Evolutionary conservation across 2,888 invertebrate species (phyloP).

Genomic region (Philereme vetulata): DNA sequence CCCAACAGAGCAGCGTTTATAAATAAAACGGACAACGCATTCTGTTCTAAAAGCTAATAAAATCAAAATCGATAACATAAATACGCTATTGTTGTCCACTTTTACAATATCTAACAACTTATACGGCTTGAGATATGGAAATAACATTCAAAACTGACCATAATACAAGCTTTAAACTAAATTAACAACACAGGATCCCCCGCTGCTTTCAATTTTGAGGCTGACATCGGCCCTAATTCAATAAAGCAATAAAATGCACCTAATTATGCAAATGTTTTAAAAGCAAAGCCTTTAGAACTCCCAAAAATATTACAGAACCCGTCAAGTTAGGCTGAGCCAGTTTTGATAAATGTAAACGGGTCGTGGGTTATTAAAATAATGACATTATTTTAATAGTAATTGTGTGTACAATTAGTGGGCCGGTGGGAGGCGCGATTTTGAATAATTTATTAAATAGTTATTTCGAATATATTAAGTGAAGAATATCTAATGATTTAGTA

Average conservation of each 20-base stretch:
- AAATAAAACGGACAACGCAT: conserved; percentile 45
- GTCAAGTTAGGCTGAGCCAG: conserved; percentile 64
- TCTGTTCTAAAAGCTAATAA: conserved; percentile 58
- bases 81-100: conserved; percentile 74
- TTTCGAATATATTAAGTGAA: conserved; percentile 32
- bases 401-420: conserved; percentile 58
- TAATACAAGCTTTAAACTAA: conserved; percentile 83
- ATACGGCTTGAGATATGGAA: conserved; percentile 76
- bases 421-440: conserved; percentile 52
- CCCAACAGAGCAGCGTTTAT: conserved; percentile 38
- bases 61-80: conserved; percentile 77
- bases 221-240: conserved; percentile 83
- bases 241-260: conserved; percentile 84
- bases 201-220: conserved; percentile 82
- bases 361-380: conserved; percentile 60
- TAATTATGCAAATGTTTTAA: conserved; percentile 83
- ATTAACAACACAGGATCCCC: conserved; percentile 82
- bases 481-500: conserved; percentile 26
- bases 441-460: conserved; percentile 43
- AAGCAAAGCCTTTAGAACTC: conserved; percentile 73
- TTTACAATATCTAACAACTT: conserved; percentile 73
- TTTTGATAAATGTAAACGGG: conserved; percentile 68
- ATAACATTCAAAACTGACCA: conserved; percentile 78
- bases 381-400: conserved; percentile 65
- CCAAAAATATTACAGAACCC: conserved; percentile 71